Evolutionary conservation across 2,113 vertebrate species (phyloP), one percentile per base, ranked within the genome.

Genomic region (Trogon melanurus): DNA sequence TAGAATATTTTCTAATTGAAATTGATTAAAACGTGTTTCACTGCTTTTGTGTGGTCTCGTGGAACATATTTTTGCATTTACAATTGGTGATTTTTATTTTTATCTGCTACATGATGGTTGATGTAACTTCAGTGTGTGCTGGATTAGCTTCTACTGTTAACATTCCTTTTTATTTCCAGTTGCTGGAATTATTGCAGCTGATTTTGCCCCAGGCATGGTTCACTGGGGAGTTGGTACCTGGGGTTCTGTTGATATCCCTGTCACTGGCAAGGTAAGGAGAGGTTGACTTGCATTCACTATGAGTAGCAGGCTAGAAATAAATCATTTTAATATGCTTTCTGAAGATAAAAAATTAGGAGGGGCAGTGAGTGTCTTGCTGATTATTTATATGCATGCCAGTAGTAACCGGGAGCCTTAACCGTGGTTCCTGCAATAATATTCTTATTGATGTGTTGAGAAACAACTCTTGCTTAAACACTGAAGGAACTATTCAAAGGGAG

Each of bases 231-330:
- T 98, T 44, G 98, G 98, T 96, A 98, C 98, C 95, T 98, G 98
- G 98, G 98, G 98, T 95, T 99, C 98, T 51, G 98, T 98, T 98
- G 98, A 99, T 97, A 98, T 99, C 96, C 98, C 98, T 97, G 96
- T 99, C 96, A 98, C 97, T 95, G 98, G 98, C 87, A 98, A 98
- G 98, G 98, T 98, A 96, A 97, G 96, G 79, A 82, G 74, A 95
- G 94, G 62, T 41, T 95, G 95, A 85, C 85, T 96, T 95, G 97
- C 87, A 92, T 91, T 96, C n/a, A 3, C 87, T 91, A 75, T 91
- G 92, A 95, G 85, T 80, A 96, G 53, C 89, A 76, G 84, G 69
- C 88, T 85, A 76, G 88, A 91, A 94, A 95, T 81, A 89, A 92
- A 89, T 88, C 75, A 96, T 96, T 96, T 94, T 96, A 84, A 96